These are phyloP conservation scores for Anomalospiza imberbis DNA, from an alignment of 2,797 vertebrate species.

Conservation along the genomic window DNA sequence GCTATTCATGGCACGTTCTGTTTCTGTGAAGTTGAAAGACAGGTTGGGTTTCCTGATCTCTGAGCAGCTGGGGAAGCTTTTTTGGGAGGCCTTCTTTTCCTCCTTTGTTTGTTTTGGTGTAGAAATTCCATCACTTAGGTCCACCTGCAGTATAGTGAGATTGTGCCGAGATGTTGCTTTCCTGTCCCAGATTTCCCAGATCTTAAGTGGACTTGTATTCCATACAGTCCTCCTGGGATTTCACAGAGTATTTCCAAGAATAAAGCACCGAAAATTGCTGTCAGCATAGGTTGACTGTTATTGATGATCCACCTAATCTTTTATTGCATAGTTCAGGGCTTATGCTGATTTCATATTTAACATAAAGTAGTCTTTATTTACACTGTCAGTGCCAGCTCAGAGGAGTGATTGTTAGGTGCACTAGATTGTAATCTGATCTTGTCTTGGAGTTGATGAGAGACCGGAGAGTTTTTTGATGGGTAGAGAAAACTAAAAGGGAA, in stretches of 20 bases:
- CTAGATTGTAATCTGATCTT: not conserved
- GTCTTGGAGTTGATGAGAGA: not conserved
- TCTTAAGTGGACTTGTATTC: not conserved
- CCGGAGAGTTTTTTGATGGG: not conserved
- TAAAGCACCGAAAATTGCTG: not conserved
- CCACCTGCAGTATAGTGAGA: not conserved
- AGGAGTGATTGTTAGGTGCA: not conserved
- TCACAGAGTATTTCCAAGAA: not conserved
- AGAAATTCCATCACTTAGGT: not conserved
- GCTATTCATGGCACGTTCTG: conserved; percentile 24
- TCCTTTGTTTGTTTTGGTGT: not conserved
- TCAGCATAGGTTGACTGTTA: not conserved
- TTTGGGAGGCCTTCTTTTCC: not conserved
- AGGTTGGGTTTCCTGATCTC: conserved; percentile 35
- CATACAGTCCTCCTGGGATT: not conserved
- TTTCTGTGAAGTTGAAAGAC: conserved; percentile 32
- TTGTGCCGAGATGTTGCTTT: not conserved
- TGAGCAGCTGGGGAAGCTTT: not conserved
- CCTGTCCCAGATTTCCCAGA: not conserved
- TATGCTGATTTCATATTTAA: not conserved
- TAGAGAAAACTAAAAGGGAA: not conserved
- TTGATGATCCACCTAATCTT: not conserved
- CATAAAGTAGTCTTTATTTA: not conserved
- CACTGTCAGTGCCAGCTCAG: not conserved
- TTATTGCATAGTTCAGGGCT: not conserved